Evolutionary conservation across 2,797 vertebrate genomes (phyloP), one percentile per base, ranked within the genome.

Genomic region (Sebastes variabilis): DNA sequence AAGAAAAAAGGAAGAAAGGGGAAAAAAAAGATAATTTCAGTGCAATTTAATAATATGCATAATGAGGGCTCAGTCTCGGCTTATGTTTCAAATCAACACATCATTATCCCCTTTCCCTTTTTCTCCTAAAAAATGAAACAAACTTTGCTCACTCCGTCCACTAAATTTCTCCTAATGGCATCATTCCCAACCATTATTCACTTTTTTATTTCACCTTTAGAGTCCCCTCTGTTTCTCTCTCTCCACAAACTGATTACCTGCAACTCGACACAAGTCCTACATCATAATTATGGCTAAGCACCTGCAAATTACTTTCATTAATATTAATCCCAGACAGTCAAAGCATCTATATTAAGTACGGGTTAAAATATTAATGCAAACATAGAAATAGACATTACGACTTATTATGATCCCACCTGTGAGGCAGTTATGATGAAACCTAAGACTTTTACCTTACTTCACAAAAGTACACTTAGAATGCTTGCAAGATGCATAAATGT

Each of bases 271-370:
- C 72, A 30, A 87, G 87, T 84, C 82, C 76, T 90, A 86, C 88
- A 92, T 93, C 93, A 92, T 86, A 88, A 93, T 93, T 90, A 90
- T 24, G 52, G 58, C 86, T 71, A 70, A 88, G 85, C 75, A 77
- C 84, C 90, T 79, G 80, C 85, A 88, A 92, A 93, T 93, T 88
- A 88, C 85, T 66, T 74, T 66, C 90, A 93, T 94, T 89, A 89
- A 93, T 92, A 93, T 94, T 90, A 87, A 91, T 93, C 77, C 76
- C 46, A 55, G 62, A 82, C 78, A 83, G 80, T 88, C 81, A 86
- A 91, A 78, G 85, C 80, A 83, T 87, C 88, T 88, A 58, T 85
- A 83, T 85, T 86, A 88, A 83, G 70, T 67, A 70, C 5, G 2
- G 80, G 73, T 87, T 91, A 68, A 89, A 91, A 86, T 89, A 88